phyloP scores from a whole-genome alignment of 2,888 invertebrate genomes.

The Eledone cirrhosa region DNA sequence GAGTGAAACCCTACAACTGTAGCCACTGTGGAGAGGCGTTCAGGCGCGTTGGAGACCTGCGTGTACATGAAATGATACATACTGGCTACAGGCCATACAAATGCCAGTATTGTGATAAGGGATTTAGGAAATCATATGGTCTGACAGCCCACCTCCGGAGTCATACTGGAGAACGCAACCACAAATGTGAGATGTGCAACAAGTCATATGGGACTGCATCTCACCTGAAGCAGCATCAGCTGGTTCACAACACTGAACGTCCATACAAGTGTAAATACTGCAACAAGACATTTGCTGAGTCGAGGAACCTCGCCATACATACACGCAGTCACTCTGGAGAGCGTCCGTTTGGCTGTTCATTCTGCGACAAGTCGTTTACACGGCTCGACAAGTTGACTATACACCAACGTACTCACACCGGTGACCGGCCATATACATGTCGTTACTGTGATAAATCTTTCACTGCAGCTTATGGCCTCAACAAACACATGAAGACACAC shows the following conservation, averaged over 20 bases:
- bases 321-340: background rate
- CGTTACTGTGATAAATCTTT: conserved; percentile 13
- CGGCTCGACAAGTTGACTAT: conserved; percentile 7
- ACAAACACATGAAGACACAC: conserved; percentile 13
- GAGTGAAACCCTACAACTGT: conserved; percentile 7
- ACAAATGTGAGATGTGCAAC: conserved; percentile 34
- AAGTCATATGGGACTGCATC: conserved; percentile 35
- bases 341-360: conserved; percentile 7
- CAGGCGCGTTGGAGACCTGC: background rate
- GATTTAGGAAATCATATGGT: conserved; percentile 2
- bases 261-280: conserved; percentile 32
- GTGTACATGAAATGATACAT: conserved; percentile 5
- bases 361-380: conserved; percentile 7
- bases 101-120: conserved; percentile 11
- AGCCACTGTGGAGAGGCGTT: conserved; percentile 5
- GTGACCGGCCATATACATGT: background rate
- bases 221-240: conserved; percentile 35
- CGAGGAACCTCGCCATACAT: background rate
- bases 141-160: background rate
- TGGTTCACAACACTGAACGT: conserved; percentile 33
- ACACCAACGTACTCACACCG: background rate
- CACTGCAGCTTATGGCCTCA: conserved; percentile 15
- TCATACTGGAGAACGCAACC: conserved; percentile 27
- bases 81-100: background rate
- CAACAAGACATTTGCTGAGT: conserved; percentile 28